A percentile compares a stretch with the other conserved stretches of the same genome.
Evolutionary conservation across 2,113 vertebrate genomes (phyloP).

Genomic region (Cichladusa arquata): DNA sequence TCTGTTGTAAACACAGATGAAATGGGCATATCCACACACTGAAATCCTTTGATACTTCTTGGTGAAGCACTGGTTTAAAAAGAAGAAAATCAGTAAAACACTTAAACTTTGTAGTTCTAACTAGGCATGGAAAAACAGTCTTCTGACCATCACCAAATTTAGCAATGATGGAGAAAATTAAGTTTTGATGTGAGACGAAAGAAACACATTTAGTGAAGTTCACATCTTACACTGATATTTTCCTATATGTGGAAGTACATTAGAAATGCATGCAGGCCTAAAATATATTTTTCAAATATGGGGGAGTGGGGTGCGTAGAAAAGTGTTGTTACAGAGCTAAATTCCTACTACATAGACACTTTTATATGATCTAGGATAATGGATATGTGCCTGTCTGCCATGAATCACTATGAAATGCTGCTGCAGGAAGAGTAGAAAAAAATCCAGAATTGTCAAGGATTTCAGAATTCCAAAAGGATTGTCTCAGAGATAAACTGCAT

Average conservation of each 20-base stretch:
- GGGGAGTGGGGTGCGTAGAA: neutral
- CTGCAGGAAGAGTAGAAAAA: neutral
- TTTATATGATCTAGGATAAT: neutral
- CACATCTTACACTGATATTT: neutral
- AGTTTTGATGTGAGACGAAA: neutral
- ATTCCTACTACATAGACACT: neutral
- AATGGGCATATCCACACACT: neutral
- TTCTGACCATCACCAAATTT: neutral
- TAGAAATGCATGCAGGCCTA: neutral
- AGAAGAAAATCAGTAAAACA: neutral
- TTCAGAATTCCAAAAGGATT: neutral
- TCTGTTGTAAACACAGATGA: neutral
- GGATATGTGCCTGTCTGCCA: neutral
- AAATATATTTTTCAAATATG: neutral
- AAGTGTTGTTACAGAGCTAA: neutral
- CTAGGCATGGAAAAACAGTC: neutral
- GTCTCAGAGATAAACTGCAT: neutral
- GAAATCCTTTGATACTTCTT: neutral
- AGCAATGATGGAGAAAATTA: neutral
- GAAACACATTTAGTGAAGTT: neutral
- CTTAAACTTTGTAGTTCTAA: neutral
- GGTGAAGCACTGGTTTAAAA: neutral
- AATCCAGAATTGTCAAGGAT: neutral
- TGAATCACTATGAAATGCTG: neutral
- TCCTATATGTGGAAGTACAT: neutral